Percentiles rank a stretch among this genome's conserved stretches.
Conservation (phyloP, 2,113 vertebrate genomes). For the Dermatemys mawii region DNA sequence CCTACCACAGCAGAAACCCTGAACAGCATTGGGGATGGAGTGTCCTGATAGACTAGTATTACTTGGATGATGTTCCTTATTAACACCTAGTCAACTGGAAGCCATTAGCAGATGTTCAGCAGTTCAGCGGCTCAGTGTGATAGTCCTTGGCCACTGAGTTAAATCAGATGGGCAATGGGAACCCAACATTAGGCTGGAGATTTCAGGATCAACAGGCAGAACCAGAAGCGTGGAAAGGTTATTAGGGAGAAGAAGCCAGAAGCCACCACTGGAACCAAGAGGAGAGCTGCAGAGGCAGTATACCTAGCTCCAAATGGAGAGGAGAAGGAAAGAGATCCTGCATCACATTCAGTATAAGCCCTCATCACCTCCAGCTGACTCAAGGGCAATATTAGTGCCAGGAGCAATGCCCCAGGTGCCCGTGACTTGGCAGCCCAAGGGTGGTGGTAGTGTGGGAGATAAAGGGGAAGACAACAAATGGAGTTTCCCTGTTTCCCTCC, state of each 20-base stretch:
- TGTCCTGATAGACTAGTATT: neutral
- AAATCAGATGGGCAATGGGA: neutral
- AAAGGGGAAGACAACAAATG: neutral
- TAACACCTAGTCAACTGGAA: neutral
- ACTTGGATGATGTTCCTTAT: neutral
- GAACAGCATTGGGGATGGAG: neutral
- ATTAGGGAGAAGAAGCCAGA: too few relatives aligned
- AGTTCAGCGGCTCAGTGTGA: neutral
- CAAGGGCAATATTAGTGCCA: neutral
- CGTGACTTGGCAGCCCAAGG: neutral
- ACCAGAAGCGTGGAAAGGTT: neutral
- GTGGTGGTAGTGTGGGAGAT: neutral
- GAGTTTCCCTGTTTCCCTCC: neutral
- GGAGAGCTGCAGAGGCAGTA: neutral
- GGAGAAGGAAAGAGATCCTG: neutral
- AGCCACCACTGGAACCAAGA: neutral
- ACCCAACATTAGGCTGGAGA: neutral
- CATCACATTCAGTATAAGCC: rapidly evolving
- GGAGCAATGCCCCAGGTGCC: neutral
- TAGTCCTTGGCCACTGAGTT: neutral
- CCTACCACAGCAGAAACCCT: rapidly evolving
- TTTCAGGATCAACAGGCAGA: neutral
- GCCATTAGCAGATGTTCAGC: neutral
- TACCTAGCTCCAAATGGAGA: neutral
- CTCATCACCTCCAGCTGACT: neutral